These are phyloP conservation scores for Brachylomia viminalis DNA, from an alignment of 2,888 invertebrate species.

Conservation along the genomic window DNA sequence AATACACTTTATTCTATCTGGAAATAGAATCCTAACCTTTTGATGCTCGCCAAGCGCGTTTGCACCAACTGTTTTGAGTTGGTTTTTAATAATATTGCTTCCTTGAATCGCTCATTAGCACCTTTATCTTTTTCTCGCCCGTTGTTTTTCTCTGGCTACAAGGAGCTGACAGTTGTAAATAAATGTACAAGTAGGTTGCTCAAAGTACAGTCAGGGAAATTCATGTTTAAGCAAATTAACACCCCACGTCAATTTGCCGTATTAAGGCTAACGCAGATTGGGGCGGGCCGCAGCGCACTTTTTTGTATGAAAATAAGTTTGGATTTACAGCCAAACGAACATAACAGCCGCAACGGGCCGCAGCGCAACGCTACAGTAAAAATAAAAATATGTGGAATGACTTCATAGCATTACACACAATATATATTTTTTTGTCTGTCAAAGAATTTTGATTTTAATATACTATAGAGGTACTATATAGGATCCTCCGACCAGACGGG, in stretches of 20 bases:
- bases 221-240: neutral
- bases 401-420: too few species aligned
- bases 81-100: slow-evolving; percentile 4
- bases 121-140: neutral
- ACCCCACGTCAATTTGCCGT: neutral
- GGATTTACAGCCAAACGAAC: neutral
- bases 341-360: too few species aligned
- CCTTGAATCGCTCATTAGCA: neutral
- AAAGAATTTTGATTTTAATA: too few species aligned
- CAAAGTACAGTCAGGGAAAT: neutral
- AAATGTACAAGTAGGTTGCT: neutral
- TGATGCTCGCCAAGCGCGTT: neutral
- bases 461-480: too few species aligned
- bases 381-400: too few species aligned
- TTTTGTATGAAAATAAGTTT: neutral
- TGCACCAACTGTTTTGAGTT: neutral
- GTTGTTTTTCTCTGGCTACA: neutral
- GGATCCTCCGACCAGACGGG: too few species aligned
- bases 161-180: neutral
- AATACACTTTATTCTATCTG: neutral
- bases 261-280: neutral
- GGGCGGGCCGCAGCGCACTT: neutral
- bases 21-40: neutral
- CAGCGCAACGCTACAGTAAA: too few species aligned
- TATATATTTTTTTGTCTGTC: too few species aligned